Evolutionary conservation across 2,888 invertebrate genomes (phyloP).

Genomic region (Calliphora vomitoria): DNA sequence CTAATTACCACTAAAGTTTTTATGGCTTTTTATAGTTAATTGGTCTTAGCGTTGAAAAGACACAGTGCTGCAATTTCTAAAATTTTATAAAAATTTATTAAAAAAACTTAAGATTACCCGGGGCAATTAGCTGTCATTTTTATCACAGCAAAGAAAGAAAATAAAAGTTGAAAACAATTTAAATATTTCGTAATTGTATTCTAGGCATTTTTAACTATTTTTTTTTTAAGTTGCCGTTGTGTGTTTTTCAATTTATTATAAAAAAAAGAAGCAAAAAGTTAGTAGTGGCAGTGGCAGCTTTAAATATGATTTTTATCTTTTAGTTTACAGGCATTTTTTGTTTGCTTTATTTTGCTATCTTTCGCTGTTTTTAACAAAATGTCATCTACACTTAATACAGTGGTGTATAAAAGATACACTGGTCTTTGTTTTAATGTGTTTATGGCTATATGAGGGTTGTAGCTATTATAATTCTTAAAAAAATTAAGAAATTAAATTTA

Average conservation of each 20-base stretch:
- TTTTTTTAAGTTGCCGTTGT: background rate
- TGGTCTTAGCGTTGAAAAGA: too few relatives aligned
- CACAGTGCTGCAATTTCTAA: too few relatives aligned
- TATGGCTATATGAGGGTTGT: background rate
- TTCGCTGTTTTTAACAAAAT: conserved; percentile 17
- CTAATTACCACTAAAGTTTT: too few relatives aligned
- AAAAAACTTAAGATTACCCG: conserved; percentile 6
- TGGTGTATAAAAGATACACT: background rate
- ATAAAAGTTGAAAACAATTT: background rate
- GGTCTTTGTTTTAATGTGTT: too few relatives aligned
- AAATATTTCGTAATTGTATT: background rate
- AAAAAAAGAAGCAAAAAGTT: background rate
- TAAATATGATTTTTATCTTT: conserved; percentile 11
- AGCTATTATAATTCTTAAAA: too few relatives aligned
- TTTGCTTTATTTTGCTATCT: background rate
- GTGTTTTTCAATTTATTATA: background rate
- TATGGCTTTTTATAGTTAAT: too few relatives aligned
- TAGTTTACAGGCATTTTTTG: conserved; percentile 1
- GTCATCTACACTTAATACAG: conserved; percentile 10
- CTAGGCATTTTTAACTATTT: background rate
- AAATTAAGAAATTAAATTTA: too few relatives aligned
- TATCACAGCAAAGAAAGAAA: background rate
- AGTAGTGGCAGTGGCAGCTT: background rate
- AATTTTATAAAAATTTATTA: background rate
- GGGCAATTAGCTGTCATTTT: conserved; percentile 9